Conservation (phyloP, 2,797 vertebrate genomes). For the Sebastes umbrosus region DNA sequence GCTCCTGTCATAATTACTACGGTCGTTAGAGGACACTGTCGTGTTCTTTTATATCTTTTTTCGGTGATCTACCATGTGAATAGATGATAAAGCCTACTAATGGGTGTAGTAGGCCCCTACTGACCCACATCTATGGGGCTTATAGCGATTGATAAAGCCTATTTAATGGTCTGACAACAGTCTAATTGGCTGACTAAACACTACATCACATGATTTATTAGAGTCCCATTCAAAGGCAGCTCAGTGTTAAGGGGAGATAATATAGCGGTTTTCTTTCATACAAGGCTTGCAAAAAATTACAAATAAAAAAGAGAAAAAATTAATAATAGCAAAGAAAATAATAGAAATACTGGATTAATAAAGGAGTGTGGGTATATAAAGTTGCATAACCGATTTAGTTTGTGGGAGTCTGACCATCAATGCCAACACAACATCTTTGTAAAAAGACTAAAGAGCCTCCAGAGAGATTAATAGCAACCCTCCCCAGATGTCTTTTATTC, state of each 20-base stretch:
- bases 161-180: no score
- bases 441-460: slow-evolving; percentile 29
- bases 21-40: no score
- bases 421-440: slow-evolving; percentile 13
- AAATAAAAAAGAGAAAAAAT: neutral
- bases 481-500: slow-evolving; percentile 18
- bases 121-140: no score
- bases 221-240: neutral
- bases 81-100: no score
- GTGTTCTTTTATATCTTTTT: no score
- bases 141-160: no score
- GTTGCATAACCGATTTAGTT: neutral
- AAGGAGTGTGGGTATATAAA: neutral
- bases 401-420: neutral
- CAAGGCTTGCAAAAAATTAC: neutral
- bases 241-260: neutral
- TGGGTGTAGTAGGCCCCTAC: no score
- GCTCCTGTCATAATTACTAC: no score
- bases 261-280: neutral
- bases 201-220: neutral
- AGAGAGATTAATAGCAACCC: slow-evolving; percentile 38
- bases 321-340: neutral
- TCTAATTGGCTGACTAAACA: neutral
- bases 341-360: neutral
- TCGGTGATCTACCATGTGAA: no score